Base-by-base conservation (phyloP, 2,888 invertebrate species). In the Synanthedon vespiformis region DNA sequence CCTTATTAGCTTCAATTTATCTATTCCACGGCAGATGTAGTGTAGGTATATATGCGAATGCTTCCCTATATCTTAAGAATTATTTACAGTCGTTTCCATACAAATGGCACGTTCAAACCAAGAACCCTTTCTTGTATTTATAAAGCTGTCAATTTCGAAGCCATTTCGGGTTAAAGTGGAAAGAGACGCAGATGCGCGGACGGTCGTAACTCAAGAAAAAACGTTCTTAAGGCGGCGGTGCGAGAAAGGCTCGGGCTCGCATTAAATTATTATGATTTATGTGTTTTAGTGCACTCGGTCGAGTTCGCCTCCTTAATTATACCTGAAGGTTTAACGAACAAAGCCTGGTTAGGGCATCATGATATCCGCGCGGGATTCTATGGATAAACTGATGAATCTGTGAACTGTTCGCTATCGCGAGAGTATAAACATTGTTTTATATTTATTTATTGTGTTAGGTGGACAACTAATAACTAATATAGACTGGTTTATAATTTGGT, bases 221-320 rank as follows among this genome's bases (percentile, higher is more conserved):
- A 61, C 63, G 60, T 61, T 59, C 55, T 53, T 55, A 48, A 27
- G 59, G 61, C 66, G 68, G 61, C 67, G 74, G 70, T 69, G 68
- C 77, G 72, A 74, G 77, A 75, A 74, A 79, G 78, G 72, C 62
- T 64, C 66, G 66, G 60, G 60, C 64, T 70, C 70, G 81, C 80
- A 79, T 83, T 84, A 86, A 84, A 84, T 83, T 84, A 83, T 84
- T 82, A 83, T 86, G 85, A 86, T 86, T 86, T 86, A 86, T 85
- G 80, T 80, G 74, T 80, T 80, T 84, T 80, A 79, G 79, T 76
- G 72, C 67, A 71, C 69, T 62, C 65, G 63, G 63, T 52, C 57
- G 62, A 61, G 62, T 62, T 74, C 72, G 69, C 74, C 77, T 74
- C 77, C 76, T 75, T 85, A 83, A 85, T 85, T 84, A 85, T 79